A percentile compares a stretch with the other conserved stretches of the same genome.
These are phyloP conservation scores for Chirona hameri DNA, from an alignment of 2,888 invertebrate species.

Conservation along the genomic window DNA sequence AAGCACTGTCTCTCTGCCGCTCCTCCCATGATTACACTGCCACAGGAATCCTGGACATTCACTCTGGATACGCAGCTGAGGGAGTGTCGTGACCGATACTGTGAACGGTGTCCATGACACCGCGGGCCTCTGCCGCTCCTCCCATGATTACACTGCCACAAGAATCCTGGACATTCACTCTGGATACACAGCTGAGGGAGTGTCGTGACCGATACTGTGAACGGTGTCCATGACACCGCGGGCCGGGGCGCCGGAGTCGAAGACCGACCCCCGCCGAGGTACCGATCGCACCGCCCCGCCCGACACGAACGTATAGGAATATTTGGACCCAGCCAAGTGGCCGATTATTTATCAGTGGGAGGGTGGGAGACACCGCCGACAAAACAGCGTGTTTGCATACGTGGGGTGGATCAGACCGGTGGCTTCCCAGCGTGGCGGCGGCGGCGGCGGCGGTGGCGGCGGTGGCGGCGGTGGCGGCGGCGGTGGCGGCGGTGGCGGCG, in stretches of 20 bases:
- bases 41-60: too few species aligned
- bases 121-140: too few species aligned
- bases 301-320: not conserved
- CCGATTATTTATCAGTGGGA: not conserved
- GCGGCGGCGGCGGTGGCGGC: too few species aligned
- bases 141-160: too few species aligned
- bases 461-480: too few species aligned
- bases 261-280: not conserved
- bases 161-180: too few species aligned
- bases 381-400: slow-evolving; percentile 10
- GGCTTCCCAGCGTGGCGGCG: not conserved
- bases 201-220: not conserved
- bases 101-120: not conserved
- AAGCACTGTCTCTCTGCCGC: too few species aligned
- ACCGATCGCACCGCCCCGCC: not conserved
- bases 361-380: not conserved
- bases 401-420: not conserved
- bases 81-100: not conserved
- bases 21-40: too few species aligned
- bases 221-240: too few species aligned
- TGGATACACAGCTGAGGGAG: not conserved
- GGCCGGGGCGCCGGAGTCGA: not conserved
- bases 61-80: not conserved
- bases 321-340: not conserved
- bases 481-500: too few species aligned